These are phyloP conservation scores for Burhinus oedicnemus DNA, from an alignment of 2,113 vertebrate species.

Conservation along the genomic window DNA sequence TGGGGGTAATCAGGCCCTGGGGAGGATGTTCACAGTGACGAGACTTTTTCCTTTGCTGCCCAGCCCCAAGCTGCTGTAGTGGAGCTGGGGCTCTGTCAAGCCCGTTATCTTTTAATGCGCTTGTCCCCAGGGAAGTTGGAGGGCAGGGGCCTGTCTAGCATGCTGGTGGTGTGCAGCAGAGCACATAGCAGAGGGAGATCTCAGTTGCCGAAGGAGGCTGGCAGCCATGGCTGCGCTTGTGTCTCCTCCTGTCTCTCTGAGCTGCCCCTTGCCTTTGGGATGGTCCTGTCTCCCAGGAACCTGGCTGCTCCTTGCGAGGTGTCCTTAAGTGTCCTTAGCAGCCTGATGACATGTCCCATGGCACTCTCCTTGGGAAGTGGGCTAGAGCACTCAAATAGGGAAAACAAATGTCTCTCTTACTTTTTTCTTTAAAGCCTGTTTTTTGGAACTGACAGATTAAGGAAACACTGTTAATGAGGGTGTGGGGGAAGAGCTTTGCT, in stretches of 20 bases:
- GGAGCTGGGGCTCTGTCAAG: not conserved
- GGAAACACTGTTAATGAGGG: not conserved
- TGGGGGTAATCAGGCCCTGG: not conserved
- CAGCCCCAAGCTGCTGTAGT: not conserved
- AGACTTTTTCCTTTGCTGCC: not conserved
- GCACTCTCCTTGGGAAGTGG: not conserved
- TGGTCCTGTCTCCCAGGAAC: not conserved
- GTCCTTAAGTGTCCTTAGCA: not conserved
- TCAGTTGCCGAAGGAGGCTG: fast-evolving
- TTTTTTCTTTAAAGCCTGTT: not conserved
- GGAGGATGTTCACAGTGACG: not conserved
- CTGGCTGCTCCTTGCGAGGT: not conserved
- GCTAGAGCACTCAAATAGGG: not conserved
- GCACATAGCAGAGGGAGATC: not conserved
- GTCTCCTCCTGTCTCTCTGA: not conserved
- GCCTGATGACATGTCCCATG: not conserved
- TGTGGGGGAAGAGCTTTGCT: not conserved
- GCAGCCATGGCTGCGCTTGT: fast-evolving
- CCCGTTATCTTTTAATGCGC: fast-evolving
- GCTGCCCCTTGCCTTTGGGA: not conserved
- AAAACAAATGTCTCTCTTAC: not conserved
- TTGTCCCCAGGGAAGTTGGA: fast-evolving
- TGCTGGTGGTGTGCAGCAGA: fast-evolving
- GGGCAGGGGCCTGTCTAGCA: not conserved
- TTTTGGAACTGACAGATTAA: not conserved